These are phyloP conservation scores for Nymphicus hollandicus DNA, from an alignment of 2,113 vertebrate genomes.

Conservation along the genomic window DNA sequence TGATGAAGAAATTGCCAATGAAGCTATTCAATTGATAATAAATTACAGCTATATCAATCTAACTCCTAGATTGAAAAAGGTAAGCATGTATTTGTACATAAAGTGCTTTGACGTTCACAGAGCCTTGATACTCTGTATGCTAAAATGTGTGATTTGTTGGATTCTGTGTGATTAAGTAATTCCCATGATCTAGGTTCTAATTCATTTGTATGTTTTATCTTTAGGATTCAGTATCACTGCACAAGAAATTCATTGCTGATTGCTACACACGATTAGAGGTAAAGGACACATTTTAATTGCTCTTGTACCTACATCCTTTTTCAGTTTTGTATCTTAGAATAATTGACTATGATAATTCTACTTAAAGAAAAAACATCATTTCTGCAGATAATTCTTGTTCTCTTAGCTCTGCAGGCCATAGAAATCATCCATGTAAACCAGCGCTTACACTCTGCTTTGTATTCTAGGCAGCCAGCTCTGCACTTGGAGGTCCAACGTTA, in stretches of 20 bases:
- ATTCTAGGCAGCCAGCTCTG: slow-evolving; percentile 92
- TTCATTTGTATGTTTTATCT: background rate
- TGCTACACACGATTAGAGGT: slow-evolving; percentile 97
- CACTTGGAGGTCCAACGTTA: slow-evolving; percentile 92
- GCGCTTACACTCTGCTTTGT: background rate
- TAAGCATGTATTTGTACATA: slow-evolving; percentile 19
- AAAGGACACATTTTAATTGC: slow-evolving; percentile 11
- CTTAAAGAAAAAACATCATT: background rate
- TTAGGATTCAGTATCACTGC: slow-evolving; percentile 95
- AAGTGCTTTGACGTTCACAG: background rate
- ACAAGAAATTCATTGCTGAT: slow-evolving; percentile 99
- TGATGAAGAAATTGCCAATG: slow-evolving; percentile 98
- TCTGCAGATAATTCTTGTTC: background rate
- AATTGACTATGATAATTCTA: background rate
- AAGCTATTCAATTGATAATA: slow-evolving; percentile 97
- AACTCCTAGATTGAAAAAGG: slow-evolving; percentile 98
- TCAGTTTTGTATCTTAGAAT: background rate
- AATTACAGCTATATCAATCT: slow-evolving; percentile 98
- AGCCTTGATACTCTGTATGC: background rate
- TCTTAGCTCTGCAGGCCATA: background rate
- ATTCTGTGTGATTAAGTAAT: background rate
- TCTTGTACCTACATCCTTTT: background rate
- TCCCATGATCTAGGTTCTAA: background rate
- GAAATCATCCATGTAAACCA: background rate
- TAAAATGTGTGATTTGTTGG: background rate